Base-by-base conservation (phyloP, 1,140 invertebrate genomes). In the Drosophila serrata region DNA sequence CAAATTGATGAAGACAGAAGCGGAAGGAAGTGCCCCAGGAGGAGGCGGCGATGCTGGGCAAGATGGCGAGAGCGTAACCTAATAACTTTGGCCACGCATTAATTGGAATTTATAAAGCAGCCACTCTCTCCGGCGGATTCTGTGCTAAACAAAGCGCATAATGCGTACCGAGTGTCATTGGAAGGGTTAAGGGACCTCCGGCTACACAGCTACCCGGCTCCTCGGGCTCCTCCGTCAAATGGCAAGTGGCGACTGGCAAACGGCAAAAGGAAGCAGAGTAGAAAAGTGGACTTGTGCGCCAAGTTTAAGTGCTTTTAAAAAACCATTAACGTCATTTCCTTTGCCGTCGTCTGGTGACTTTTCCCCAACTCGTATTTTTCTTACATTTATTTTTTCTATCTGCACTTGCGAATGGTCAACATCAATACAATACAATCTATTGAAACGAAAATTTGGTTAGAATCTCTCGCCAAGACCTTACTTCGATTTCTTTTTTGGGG, bases 301-400 rank as follows among this genome's bases (percentile, higher is more conserved):
- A 75, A 88, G 80, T 90, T 88, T 85, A 90, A 88, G 85, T 88
- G 85, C 85, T 88, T 88, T 88, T 88, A 90, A 90, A 88, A 88
- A 90, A 88, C 85, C 85, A 88, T 88, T 88, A 88, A 90, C 75
- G 86, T 85, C 78, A 79, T 90, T 90, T 90, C 81, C 85, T 72
- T 29, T 40, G 35, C 43, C 77, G 57, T 77, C 63, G 67, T 80
- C 68, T 57, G 68, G 27, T n/a, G 39, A 27, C 33, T 22, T 40
- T 51, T 48, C 33, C n/a, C 31, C 31, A 49, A 53, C 55, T 42
- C 33, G 15, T n/a, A 55, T 69, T 42, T 49, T 76, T 56, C 40
- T 19, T 35, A 19, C 17, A 62, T 49, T 59, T 55, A 55, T 40
- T 63, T 65, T 64, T 74, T 59, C 69, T 42, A 43, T 24, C 43